phyloP scores from a whole-genome alignment of 2,113 vertebrate species.

The Tyrannus savana region DNA sequence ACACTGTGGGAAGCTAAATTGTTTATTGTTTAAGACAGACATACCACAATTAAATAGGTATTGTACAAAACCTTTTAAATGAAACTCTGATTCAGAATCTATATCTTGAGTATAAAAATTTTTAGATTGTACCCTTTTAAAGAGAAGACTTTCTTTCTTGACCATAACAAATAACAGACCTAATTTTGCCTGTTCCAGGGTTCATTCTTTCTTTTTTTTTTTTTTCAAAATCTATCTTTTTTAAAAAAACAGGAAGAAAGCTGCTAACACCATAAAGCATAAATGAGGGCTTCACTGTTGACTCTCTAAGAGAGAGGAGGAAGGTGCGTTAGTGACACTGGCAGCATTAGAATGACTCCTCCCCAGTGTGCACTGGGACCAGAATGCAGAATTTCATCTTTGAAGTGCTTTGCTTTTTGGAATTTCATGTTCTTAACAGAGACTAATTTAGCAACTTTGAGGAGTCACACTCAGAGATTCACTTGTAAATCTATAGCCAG shows the following conservation, averaged over 20 bases:
- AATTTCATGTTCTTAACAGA: not conserved
- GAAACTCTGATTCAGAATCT: not conserved
- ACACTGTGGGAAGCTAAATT: not conserved
- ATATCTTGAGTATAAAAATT: not conserved
- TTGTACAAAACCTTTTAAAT: not conserved
- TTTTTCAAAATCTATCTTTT: not conserved
- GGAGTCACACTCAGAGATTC: not conserved
- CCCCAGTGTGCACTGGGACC: not conserved
- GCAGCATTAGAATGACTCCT: not conserved
- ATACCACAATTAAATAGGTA: not conserved
- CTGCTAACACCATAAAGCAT: not conserved
- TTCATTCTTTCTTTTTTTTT: not conserved
- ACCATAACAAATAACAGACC: not conserved
- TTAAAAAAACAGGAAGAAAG: not conserved
- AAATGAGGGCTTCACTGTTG: not conserved
- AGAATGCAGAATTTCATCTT: not conserved
- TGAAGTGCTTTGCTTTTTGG: not conserved
- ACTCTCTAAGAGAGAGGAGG: not conserved
- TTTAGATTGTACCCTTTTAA: not conserved
- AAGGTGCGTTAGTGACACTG: not conserved
- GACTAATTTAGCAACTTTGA: not conserved
- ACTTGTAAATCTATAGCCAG: not conserved
- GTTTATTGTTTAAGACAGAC: not conserved
- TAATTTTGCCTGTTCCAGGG: not conserved
- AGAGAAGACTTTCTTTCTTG: not conserved